Evolutionary conservation across 2,888 invertebrate genomes (phyloP), one percentile per base, ranked within the genome.

Genomic region (Polymixis flavicincta): DNA sequence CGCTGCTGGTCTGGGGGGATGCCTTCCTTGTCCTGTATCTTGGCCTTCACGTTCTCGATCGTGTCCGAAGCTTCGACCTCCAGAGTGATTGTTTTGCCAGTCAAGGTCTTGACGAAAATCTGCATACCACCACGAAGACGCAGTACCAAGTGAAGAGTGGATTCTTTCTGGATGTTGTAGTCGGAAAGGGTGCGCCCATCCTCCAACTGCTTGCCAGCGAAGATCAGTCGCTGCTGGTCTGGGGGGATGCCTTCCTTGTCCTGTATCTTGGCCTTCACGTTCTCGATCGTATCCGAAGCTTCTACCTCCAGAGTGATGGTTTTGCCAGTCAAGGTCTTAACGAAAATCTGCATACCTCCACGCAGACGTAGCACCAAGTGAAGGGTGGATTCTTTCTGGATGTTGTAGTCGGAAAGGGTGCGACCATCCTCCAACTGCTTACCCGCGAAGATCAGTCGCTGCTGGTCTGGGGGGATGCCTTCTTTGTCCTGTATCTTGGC

Each of bases 151-250:
- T 94, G 94, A 0, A 94, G 88, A 0, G 94, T 94, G 0, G 94
- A 94, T 25, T 94, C 94, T 0, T 94, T 94, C 14, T 94, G 94
- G 3, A 94, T 94, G 9, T 83, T 83, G 50, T 83, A 83, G 28
- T 83, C 83, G 0, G 83, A 83, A 0, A 83, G 72, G 0, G 83
- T 83, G 25, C 83, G 83, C 0, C 83, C 83, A 7, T 83, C 83
- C 4, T 83, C 83, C 0, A 83, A 0, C 13, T 83, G 83, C 0
- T 83, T 83, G 0, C 83, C 83, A 0, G 82, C 83, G 0, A 83
- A 83, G 22, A 83, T 83, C 0, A 83, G 59, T 0, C 83, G 74
- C 67, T 83, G 83, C 61, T 83, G 83, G 19, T 83, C 83, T 37
- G 83, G 83, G 0, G 83, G 83, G 1, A 83, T 83, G 0, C 83